Conservation (phyloP, 2,888 invertebrate species). For the Melanchra persicariae region DNA sequence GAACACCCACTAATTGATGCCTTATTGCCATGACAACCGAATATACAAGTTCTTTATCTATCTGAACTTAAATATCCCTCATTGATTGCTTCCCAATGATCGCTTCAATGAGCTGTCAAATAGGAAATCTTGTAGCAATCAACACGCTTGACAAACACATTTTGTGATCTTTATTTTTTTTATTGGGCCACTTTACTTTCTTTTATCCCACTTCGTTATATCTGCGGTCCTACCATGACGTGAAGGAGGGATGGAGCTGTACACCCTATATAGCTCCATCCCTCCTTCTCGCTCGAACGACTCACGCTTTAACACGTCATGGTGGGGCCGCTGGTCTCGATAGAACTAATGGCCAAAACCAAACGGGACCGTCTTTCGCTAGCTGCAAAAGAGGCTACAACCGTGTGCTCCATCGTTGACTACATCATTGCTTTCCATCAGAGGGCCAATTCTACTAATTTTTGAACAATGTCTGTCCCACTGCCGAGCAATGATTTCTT, state of each 20-base stretch:
- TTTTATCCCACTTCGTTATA: background rate
- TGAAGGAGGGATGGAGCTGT: too few species aligned
- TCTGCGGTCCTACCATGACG: too few species aligned
- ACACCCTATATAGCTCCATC: too few species aligned
- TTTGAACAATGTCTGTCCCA: too few species aligned
- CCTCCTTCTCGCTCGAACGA: too few species aligned
- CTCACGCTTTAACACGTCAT: too few species aligned
- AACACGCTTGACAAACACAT: constrained; percentile 8
- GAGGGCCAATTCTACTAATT: too few species aligned
- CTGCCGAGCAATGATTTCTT: too few species aligned
- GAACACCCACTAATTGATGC: background rate
- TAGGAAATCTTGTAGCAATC: constrained; percentile 38
- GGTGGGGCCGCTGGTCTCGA: too few species aligned
- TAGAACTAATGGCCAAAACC: too few species aligned
- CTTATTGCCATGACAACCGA: constrained; percentile 12
- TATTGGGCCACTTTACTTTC: background rate
- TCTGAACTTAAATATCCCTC: background rate
- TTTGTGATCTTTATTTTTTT: constrained; percentile 30
- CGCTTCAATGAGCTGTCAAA: constrained; percentile 34
- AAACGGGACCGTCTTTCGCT: background rate
- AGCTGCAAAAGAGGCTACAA: background rate
- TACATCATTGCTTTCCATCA: too few species aligned
- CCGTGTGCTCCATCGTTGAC: too few species aligned
- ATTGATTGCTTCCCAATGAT: constrained; percentile 9
- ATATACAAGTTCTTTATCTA: background rate